phyloP scores from a whole-genome alignment of 2,888 invertebrate species.

The Bimastos eiseni region DNA sequence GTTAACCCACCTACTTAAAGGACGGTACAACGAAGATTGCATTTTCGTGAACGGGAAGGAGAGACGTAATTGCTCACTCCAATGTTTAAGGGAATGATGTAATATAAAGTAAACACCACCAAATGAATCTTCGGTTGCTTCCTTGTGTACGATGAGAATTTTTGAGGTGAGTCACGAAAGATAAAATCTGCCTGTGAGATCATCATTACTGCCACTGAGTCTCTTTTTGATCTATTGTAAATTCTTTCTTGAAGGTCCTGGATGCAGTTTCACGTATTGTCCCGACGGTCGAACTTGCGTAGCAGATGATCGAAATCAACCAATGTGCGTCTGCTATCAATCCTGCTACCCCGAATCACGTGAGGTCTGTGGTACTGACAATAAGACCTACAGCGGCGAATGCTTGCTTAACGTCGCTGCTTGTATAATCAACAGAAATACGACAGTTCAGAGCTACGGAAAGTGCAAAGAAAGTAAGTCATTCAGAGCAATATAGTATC shows the following conservation, averaged over 20 bases:
- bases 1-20: too few relatives aligned
- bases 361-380: background rate
- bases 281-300: background rate
- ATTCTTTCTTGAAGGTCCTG: background rate
- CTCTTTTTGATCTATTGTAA: too few relatives aligned
- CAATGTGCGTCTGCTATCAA: background rate
- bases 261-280: background rate
- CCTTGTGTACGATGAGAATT: too few relatives aligned
- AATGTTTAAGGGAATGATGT: too few relatives aligned
- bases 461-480: background rate
- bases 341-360: background rate
- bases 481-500: background rate
- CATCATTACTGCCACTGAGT: too few relatives aligned
- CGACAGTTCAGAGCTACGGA: background rate
- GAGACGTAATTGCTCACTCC: too few relatives aligned
- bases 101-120: too few relatives aligned
- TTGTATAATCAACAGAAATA: background rate
- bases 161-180: background rate
- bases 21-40: background rate
- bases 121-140: too few relatives aligned
- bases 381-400: background rate
- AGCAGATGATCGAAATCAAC: background rate
- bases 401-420: background rate
- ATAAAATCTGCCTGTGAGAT: too few relatives aligned
- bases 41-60: too few relatives aligned